phyloP scores from a whole-genome alignment of 1,140 invertebrate species.

The Meteorus sp. region DNA sequence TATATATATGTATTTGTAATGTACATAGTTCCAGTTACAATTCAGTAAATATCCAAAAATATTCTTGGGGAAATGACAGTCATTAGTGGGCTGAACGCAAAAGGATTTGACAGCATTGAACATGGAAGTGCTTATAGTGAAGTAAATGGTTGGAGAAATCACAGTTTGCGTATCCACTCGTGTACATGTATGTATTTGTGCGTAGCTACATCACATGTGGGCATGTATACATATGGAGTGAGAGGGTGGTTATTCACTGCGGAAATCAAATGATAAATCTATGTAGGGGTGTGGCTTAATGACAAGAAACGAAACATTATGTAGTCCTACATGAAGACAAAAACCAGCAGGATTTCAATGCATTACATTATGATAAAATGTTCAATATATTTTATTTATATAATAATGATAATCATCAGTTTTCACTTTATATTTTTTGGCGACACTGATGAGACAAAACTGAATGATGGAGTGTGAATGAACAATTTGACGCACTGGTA shows the following conservation, averaged over 20 bases:
- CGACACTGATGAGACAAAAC: no score
- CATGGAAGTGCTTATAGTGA: conserved; percentile 30
- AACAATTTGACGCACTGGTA: conserved; percentile 32
- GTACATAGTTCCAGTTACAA: not conserved
- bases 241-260: conserved; percentile 4
- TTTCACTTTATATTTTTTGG: no score
- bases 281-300: conserved; percentile 16
- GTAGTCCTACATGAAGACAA: no score
- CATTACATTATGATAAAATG: no score
- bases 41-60: conserved; percentile 39
- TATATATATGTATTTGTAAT: no score
- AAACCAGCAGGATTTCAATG: no score
- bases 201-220: not conserved
- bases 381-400: no score
- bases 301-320: conserved; percentile 19
- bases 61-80: conserved; percentile 42
- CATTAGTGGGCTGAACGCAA: conserved; percentile 34
- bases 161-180: no score
- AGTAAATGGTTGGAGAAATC: conserved; percentile 1
- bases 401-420: no score
- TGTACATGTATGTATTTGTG: no score
- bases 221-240: not conserved
- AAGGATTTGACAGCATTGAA: conserved; percentile 31
- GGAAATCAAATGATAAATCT: conserved; percentile 46
- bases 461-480: conserved; percentile 47